phyloP scores from a whole-genome alignment of 2,888 invertebrate species.

The Dysmachus trigonus region DNA sequence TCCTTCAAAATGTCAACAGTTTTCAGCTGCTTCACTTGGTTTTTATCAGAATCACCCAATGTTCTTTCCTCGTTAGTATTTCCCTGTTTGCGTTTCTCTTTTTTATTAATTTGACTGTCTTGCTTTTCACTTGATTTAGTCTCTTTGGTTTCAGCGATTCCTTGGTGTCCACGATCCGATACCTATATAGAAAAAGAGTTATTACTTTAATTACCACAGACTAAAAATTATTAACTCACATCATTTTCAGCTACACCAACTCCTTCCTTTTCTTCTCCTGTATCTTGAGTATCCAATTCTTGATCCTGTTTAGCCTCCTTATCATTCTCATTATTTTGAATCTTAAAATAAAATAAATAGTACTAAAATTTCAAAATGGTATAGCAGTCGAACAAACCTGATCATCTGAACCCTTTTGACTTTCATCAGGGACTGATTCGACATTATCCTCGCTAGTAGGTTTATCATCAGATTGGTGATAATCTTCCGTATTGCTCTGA shows the following conservation, averaged over 20 bases:
- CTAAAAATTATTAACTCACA: conserved; percentile 62
- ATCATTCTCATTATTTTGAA: conserved; percentile 60
- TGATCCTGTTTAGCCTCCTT: conserved; percentile 65
- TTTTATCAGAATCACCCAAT: conserved; percentile 65
- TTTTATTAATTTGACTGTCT: conserved; percentile 62
- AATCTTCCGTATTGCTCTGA: conserved; percentile 59
- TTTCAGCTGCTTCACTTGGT: conserved; percentile 64
- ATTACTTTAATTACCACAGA: not conserved
- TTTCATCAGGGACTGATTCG: conserved; percentile 56
- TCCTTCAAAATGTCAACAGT: conserved; percentile 65
- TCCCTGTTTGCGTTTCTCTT: conserved; percentile 77
- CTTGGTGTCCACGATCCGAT: conserved; percentile 74
- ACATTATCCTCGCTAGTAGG: conserved; percentile 62
- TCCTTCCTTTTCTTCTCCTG: conserved; percentile 70
- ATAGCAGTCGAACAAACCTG: conserved; percentile 53
- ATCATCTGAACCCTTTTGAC: conserved; percentile 58
- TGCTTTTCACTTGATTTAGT: conserved; percentile 61
- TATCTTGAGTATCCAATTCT: conserved; percentile 67
- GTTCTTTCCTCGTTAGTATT: conserved; percentile 78
- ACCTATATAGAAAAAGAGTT: conserved; percentile 42
- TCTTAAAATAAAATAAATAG: not conserved
- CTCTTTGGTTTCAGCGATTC: conserved; percentile 64
- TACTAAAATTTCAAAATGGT: too few species aligned
- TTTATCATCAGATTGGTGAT: conserved; percentile 61
- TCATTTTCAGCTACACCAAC: conserved; percentile 81